These are phyloP conservation scores for Hemiscyllium ocellatum DNA, from an alignment of 2,113 vertebrate species.

Conservation along the genomic window DNA sequence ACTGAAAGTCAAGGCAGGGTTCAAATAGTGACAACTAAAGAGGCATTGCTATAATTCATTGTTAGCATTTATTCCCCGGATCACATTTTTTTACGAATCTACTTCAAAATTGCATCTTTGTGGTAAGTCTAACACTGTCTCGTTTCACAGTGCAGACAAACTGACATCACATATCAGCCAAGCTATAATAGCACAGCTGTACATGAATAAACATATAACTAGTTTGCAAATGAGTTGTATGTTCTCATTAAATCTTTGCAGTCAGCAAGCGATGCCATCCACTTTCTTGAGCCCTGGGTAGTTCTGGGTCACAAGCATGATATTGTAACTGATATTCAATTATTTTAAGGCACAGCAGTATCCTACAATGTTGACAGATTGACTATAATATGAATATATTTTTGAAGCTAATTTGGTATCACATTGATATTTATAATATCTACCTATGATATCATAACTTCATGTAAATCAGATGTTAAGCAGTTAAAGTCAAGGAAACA, in stretches of 20 bases:
- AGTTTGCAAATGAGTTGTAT: constrained; percentile 16
- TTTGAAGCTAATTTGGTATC: background rate
- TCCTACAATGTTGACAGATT: background rate
- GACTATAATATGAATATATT: background rate
- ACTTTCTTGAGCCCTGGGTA: background rate
- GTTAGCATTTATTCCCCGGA: background rate
- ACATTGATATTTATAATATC: background rate
- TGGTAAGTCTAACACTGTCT: background rate
- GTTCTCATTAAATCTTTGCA: background rate
- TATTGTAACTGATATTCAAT: background rate
- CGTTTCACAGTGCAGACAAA: background rate
- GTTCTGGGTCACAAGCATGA: background rate
- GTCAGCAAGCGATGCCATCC: background rate
- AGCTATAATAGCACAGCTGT: constrained; percentile 5
- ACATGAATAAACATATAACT: constrained; percentile 24
- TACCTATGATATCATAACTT: background rate
- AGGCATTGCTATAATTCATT: background rate
- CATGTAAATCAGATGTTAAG: background rate
- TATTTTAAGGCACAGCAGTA: background rate
- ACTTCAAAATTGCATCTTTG: no score
- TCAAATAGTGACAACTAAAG: background rate
- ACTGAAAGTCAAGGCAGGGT: background rate
- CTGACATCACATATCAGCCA: background rate
- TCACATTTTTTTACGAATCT: background rate
- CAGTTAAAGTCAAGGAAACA: no score